These are phyloP conservation scores for Apus apus DNA, from an alignment of 2,113 vertebrate genomes.

Conservation along the genomic window DNA sequence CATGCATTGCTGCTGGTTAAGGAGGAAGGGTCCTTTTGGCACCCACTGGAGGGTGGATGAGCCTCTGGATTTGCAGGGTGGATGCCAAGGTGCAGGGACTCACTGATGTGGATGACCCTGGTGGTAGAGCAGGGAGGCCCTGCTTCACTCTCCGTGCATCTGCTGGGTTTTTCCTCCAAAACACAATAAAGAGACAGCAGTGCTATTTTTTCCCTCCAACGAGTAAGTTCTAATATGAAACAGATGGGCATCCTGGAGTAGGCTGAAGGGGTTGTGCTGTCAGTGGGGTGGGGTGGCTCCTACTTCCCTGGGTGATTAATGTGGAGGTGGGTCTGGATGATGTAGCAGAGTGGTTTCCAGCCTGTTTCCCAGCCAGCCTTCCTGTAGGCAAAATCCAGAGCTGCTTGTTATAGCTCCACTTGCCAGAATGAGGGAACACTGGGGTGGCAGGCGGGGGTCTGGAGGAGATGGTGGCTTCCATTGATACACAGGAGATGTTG, in stretches of 20 bases:
- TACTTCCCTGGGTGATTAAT: background rate
- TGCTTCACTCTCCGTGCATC: background rate
- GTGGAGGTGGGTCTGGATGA: background rate
- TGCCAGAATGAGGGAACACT: background rate
- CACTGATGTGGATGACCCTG: fast-evolving
- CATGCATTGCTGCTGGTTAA: background rate
- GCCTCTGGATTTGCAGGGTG: background rate
- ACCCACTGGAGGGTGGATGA: background rate
- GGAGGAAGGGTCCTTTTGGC: background rate
- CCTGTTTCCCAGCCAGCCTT: background rate
- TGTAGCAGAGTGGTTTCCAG: background rate
- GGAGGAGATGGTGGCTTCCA: background rate
- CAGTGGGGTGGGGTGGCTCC: background rate
- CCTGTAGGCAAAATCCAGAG: background rate
- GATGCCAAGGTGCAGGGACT: background rate
- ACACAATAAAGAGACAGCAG: background rate
- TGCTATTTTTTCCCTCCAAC: background rate
- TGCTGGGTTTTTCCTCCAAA: background rate
- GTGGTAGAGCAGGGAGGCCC: background rate
- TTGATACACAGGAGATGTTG: fast-evolving
- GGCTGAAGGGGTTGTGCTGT: background rate
- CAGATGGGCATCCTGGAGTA: background rate
- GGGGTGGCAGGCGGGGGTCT: background rate
- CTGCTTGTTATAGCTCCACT: background rate
- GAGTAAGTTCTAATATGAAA: background rate